Percentiles rank a stretch among this genome's conserved stretches.
These are phyloP conservation scores for Panthera tigris DNA, from an alignment of 2,113 vertebrate species.

Conservation along the genomic window DNA sequence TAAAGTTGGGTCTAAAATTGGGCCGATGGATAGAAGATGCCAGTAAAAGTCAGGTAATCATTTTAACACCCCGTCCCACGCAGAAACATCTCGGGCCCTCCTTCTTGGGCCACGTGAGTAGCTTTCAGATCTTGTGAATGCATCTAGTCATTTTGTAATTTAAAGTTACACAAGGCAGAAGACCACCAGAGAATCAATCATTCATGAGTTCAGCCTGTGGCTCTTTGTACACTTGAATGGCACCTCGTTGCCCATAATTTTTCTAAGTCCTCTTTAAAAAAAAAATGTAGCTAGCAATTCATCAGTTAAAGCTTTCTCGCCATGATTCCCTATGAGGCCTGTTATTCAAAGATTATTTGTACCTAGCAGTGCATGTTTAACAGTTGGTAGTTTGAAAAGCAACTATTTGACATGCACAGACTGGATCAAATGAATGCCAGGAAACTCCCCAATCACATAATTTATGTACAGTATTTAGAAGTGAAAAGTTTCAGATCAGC, in stretches of 20 bases:
- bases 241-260: neutral
- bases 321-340: conserved; percentile 54
- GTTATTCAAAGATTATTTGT: conserved; percentile 70
- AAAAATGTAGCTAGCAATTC: neutral
- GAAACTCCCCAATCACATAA: conserved; percentile 60
- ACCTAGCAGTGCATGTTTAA: conserved; percentile 31
- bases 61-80: neutral
- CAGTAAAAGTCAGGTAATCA: neutral
- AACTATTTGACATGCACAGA: conserved; percentile 64
- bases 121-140: neutral
- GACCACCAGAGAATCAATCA: neutral
- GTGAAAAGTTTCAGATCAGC: conserved; percentile 47
- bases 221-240: neutral
- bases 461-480: conserved; percentile 63
- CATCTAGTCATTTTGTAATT: neutral
- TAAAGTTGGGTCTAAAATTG: neutral
- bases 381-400: conserved; percentile 45
- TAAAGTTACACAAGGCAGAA: neutral
- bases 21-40: neutral
- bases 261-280: neutral
- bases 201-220: neutral
- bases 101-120: neutral
- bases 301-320: neutral
- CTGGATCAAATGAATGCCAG: conserved; percentile 41
- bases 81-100: neutral